phyloP scores from a whole-genome alignment of 1,140 invertebrate species.

The Bradysia coprophila region DNA sequence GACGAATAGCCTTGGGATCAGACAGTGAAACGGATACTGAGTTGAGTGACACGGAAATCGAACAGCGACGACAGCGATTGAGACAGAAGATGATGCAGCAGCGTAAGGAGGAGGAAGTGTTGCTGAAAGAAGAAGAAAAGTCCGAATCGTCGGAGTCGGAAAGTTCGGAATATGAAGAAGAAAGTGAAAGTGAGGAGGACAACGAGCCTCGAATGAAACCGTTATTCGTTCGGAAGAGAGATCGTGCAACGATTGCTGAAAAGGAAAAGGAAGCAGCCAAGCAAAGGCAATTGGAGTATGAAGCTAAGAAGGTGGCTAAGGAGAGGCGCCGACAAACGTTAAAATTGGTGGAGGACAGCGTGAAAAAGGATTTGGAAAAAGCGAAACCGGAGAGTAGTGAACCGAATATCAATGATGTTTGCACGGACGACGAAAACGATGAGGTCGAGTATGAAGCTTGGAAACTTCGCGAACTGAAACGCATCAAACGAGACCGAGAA shows the following conservation, averaged over 20 bases:
- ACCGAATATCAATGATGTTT: constrained; percentile 65
- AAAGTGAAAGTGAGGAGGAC: constrained; percentile 45
- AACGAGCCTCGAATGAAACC: constrained; percentile 74
- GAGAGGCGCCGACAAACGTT: constrained; percentile 70
- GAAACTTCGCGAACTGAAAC: constrained; percentile 91
- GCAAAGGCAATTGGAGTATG: constrained; percentile 64
- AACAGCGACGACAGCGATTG: constrained; percentile 50
- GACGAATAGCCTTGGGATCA: constrained; percentile 32
- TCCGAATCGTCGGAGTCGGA: constrained; percentile 61
- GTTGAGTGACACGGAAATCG: constrained; percentile 65
- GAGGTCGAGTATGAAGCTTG: constrained; percentile 96
- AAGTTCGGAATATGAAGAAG: constrained; percentile 46
- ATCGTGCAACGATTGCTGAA: constrained; percentile 88
- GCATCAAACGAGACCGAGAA: constrained; percentile 90
- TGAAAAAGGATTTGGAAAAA: constrained; percentile 49
- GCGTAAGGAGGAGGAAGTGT: constrained; percentile 40
- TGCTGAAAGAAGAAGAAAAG: constrained; percentile 48
- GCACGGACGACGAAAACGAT: constrained; percentile 96
- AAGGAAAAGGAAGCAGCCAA: constrained; percentile 74
- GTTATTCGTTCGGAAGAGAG: constrained; percentile 88
- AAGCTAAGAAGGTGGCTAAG: constrained; percentile 60
- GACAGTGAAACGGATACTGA: constrained; percentile 48
- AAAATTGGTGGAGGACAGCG: constrained; percentile 76
- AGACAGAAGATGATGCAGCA: constrained; percentile 47
- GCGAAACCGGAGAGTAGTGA: constrained; percentile 34